phyloP scores from a whole-genome alignment of 1,140 invertebrate species.

The Drosophila parvula region DNA sequence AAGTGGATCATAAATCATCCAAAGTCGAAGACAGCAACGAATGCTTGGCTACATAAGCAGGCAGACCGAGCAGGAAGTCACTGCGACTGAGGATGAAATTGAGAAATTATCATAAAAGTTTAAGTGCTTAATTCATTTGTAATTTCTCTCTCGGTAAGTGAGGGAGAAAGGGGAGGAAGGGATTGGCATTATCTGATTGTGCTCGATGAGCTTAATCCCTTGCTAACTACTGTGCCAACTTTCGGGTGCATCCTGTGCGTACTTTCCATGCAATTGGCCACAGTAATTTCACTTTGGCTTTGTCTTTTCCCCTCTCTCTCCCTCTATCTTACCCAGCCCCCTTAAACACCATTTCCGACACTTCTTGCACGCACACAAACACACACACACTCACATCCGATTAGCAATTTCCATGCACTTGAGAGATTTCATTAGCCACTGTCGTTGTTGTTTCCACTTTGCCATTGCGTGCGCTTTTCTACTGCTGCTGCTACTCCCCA shows the following conservation, averaged over 20 bases:
- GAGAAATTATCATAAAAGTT: slow-evolving; percentile 47
- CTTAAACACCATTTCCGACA: slow-evolving; percentile 18
- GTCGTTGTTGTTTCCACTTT: slow-evolving; percentile 51
- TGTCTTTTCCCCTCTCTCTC: neutral
- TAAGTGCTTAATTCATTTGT: slow-evolving; percentile 48
- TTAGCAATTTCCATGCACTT: slow-evolving; percentile 80
- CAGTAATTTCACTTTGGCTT: slow-evolving; percentile 65
- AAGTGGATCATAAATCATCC: slow-evolving; percentile 45
- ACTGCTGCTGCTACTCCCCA: slow-evolving; percentile 5
- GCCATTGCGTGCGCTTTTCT: slow-evolving; percentile 19
- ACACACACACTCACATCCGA: slow-evolving; percentile 62
- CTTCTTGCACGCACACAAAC: slow-evolving; percentile 14
- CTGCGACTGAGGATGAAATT: slow-evolving; percentile 9
- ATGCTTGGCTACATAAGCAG: neutral
- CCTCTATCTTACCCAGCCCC: neutral
- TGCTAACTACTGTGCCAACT: slow-evolving; percentile 53
- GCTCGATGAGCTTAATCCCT: slow-evolving; percentile 52
- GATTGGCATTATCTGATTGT: slow-evolving; percentile 50
- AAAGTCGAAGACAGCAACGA: neutral
- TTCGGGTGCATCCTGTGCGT: slow-evolving; percentile 53
- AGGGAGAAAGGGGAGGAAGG: neutral
- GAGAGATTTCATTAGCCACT: slow-evolving; percentile 70
- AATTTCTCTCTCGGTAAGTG: slow-evolving; percentile 22
- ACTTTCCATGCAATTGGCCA: slow-evolving; percentile 77
- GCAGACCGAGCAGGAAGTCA: neutral